Evolutionary conservation across 1,140 invertebrate species (phyloP).

Genomic region (Ptiloglossa arizonensis): DNA sequence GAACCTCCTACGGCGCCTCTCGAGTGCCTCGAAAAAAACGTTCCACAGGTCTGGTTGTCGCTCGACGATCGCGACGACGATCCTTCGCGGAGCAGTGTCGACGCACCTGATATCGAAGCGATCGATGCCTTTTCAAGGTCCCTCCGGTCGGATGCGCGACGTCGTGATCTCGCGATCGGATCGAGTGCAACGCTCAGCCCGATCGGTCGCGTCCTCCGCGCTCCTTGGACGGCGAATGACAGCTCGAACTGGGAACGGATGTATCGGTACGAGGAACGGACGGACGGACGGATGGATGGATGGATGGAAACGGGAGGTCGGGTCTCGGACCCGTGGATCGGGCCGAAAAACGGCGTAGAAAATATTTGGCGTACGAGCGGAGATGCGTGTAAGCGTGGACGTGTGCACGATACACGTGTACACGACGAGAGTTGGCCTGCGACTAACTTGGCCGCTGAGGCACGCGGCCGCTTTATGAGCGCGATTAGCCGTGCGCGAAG

Average conservation of each 20-base stretch:
- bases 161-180: not conserved
- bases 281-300: too few relatives aligned
- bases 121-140: too few relatives aligned
- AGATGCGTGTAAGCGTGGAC: not conserved
- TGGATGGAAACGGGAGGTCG: too few relatives aligned
- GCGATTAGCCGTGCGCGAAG: constrained; percentile 22
- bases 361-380: not conserved
- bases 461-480: constrained; percentile 59
- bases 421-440: constrained; percentile 35
- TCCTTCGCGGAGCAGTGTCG: not conserved
- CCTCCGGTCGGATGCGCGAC: not conserved
- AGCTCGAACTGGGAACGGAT: too few relatives aligned
- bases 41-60: too few relatives aligned
- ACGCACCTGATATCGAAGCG: not conserved
- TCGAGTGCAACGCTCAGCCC: too few relatives aligned
- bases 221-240: not conserved
- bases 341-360: not conserved
- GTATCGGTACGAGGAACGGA: too few relatives aligned
- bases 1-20: not conserved
- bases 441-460: constrained; percentile 49
- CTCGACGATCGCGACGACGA: not conserved
- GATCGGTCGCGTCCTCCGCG: too few relatives aligned
- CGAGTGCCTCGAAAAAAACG: not conserved
- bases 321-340: not conserved
- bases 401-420: constrained; percentile 20